phyloP scores from a whole-genome alignment of 2,797 vertebrate genomes.

The Clamator glandarius region DNA sequence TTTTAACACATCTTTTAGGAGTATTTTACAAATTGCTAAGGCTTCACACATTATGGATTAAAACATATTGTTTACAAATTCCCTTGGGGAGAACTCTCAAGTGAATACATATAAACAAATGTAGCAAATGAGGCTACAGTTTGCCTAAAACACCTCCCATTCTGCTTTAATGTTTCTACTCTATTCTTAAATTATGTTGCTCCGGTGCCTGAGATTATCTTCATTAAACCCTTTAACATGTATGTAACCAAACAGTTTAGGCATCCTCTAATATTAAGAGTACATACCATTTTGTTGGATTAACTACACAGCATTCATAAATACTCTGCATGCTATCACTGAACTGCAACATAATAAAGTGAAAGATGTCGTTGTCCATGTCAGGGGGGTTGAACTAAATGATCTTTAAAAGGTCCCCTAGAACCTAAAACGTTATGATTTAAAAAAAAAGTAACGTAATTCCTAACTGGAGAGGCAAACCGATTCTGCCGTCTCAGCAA shows the following conservation, averaged over 20 bases:
- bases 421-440: background rate
- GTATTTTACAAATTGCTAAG: background rate
- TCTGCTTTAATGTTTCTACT: background rate
- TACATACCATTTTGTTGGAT: background rate
- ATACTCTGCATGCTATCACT: background rate
- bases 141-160: background rate
- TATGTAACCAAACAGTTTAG: background rate
- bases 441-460: background rate
- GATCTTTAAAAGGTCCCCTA: background rate
- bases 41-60: background rate
- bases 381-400: no score
- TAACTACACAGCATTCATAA: background rate
- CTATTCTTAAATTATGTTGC: background rate
- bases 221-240: background rate
- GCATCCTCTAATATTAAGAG: background rate
- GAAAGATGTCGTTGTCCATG: background rate
- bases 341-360: background rate
- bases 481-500: background rate
- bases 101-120: background rate
- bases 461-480: background rate
- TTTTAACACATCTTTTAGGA: background rate
- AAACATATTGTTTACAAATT: background rate
- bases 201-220: background rate
- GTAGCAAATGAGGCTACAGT: background rate
- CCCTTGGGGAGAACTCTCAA: background rate